Conservation (phyloP, 2,797 vertebrate genomes). For the Muraenolepis orangiensis region DNA sequence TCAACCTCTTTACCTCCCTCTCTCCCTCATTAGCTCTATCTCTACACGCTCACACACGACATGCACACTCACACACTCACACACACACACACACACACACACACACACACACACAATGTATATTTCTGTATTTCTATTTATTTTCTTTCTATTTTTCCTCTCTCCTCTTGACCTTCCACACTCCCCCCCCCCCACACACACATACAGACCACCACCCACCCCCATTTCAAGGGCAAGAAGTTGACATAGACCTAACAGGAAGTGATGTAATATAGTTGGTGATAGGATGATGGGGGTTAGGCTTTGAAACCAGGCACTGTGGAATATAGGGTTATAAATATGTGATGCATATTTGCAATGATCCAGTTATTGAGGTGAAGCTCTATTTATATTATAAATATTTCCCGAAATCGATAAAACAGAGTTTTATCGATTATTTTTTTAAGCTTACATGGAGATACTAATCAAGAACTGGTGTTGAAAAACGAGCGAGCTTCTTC, state of each 20-base stretch:
- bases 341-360: slow-evolving; percentile 31
- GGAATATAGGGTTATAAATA: slow-evolving; percentile 42
- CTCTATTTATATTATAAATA: too few species aligned
- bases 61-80: not conserved
- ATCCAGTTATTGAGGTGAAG: slow-evolving; percentile 27
- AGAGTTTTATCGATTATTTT: too few species aligned
- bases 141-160: not conserved
- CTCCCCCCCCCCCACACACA: not conserved
- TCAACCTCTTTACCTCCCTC: too few species aligned
- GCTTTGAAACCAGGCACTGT: slow-evolving; percentile 29
- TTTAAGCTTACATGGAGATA: not conserved
- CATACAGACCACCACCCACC: too few species aligned
- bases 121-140: too few species aligned
- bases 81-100: too few species aligned
- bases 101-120: too few species aligned
- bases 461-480: slow-evolving; percentile 21
- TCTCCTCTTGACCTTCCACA: not conserved
- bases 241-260: slow-evolving; percentile 30
- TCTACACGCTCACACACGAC: too few species aligned
- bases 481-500: slow-evolving; percentile 9
- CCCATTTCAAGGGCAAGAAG: slow-evolving; percentile 16
- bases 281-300: not conserved
- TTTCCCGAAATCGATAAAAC: too few species aligned
- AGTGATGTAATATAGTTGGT: slow-evolving; percentile 30
- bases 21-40: too few species aligned